Percentiles rank a stretch among this genome's conserved stretches.
phyloP scores from a whole-genome alignment of 2,113 vertebrate genomes.

The Alectura lathami region DNA sequence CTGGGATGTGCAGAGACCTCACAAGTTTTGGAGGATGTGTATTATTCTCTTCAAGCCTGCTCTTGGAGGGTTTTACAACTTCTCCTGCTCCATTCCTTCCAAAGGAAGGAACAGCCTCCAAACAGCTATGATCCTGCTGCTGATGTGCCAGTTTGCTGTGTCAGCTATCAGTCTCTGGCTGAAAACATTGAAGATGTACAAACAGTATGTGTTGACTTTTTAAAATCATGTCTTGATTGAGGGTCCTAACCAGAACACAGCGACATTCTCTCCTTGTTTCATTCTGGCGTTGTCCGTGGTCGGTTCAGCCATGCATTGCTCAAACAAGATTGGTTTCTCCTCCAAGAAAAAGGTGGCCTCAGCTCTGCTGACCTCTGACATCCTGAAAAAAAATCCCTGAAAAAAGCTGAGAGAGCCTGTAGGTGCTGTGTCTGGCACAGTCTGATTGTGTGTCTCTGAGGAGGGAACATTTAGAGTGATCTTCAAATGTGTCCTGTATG shows the following conservation, averaged over 20 bases:
- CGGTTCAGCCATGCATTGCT: not conserved
- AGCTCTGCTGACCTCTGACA: not conserved
- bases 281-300: not conserved
- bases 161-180: not conserved
- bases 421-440: not conserved
- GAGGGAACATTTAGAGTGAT: not conserved
- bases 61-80: not conserved
- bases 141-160: not conserved
- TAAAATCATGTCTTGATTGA: not conserved
- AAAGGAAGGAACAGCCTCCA: not conserved
- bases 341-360: not conserved
- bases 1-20: not conserved
- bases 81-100: not conserved
- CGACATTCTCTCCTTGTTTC: not conserved
- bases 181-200: not conserved
- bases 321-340: not conserved
- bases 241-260: not conserved
- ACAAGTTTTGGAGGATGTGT: fast-evolving
- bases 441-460: not conserved
- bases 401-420: not conserved
- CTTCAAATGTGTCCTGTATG: not conserved
- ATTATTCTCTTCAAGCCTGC: not conserved
- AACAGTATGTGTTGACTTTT: not conserved
- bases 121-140: not conserved
- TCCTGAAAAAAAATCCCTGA: not conserved